phyloP scores from a whole-genome alignment of 2,888 invertebrate genomes.

The Aquatica leii region DNA sequence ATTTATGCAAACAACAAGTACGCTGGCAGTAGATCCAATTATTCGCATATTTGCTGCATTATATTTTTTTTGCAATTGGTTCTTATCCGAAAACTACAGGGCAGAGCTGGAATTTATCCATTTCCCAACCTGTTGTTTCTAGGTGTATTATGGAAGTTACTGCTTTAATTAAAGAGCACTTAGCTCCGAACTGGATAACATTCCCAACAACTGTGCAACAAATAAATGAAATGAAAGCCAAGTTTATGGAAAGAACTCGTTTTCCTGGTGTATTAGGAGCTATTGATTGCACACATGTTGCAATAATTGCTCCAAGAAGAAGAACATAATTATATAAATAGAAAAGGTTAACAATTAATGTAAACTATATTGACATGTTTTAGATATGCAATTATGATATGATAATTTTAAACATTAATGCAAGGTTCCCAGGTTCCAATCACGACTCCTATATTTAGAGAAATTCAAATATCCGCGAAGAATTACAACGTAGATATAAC shows the following conservation, averaged over 20 bases:
- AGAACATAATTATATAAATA: too few species aligned
- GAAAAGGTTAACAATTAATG: neutral
- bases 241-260: too few species aligned
- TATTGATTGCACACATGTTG: too few species aligned
- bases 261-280: too few species aligned
- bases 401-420: too few species aligned
- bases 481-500: too few species aligned
- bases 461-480: neutral
- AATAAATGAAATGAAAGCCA: neutral
- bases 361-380: conserved; percentile 2
- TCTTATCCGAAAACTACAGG: neutral
- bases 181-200: neutral
- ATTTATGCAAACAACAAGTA: too few species aligned
- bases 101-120: neutral
- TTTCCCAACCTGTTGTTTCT: neutral
- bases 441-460: too few species aligned
- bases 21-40: neutral
- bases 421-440: too few species aligned
- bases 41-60: neutral
- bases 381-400: too few species aligned
- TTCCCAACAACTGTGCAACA: neutral
- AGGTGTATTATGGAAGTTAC: neutral
- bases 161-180: neutral
- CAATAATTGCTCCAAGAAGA: conserved; percentile 1
- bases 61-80: neutral